phyloP scores from a whole-genome alignment of 2,113 vertebrate species.

The Rhegmatorhina hoffmannsi region DNA sequence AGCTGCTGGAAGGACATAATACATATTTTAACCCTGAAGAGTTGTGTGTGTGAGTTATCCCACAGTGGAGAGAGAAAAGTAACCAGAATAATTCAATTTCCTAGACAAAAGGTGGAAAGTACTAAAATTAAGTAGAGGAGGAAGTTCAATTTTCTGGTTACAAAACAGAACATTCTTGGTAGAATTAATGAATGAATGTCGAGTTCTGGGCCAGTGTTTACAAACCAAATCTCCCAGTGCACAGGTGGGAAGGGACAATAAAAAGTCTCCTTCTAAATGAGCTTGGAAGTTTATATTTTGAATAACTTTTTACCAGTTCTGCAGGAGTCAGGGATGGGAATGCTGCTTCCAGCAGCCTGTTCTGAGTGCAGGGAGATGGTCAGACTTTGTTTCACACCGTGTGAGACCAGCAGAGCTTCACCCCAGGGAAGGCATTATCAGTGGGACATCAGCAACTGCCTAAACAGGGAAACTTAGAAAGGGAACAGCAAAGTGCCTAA shows the following conservation, averaged over 20 bases:
- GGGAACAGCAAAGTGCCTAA: neutral
- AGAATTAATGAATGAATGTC: constrained; percentile 29
- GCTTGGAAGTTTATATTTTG: neutral
- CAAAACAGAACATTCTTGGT: constrained; percentile 38
- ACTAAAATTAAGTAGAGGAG: constrained; percentile 12
- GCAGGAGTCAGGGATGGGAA: neutral
- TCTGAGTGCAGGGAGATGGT: neutral
- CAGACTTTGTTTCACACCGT: neutral
- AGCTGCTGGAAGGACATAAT: neutral
- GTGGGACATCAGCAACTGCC: neutral
- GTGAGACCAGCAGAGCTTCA: neutral
- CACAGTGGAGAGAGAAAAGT: neutral
- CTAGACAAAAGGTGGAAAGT: constrained; percentile 7
- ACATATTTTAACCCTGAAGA: neutral
- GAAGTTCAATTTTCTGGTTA: constrained; percentile 34
- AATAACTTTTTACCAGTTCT: neutral
- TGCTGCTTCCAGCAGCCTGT: neutral
- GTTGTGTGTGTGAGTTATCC: neutral
- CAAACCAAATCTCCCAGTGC: neutral
- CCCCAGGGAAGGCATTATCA: neutral
- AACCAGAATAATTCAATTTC: constrained; percentile 10
- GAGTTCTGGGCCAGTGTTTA: neutral
- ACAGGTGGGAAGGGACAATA: neutral
- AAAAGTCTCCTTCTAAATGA: neutral
- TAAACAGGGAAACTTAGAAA: neutral